Conservation (phyloP, 2,113 vertebrate genomes). For the Limanda limanda region DNA sequence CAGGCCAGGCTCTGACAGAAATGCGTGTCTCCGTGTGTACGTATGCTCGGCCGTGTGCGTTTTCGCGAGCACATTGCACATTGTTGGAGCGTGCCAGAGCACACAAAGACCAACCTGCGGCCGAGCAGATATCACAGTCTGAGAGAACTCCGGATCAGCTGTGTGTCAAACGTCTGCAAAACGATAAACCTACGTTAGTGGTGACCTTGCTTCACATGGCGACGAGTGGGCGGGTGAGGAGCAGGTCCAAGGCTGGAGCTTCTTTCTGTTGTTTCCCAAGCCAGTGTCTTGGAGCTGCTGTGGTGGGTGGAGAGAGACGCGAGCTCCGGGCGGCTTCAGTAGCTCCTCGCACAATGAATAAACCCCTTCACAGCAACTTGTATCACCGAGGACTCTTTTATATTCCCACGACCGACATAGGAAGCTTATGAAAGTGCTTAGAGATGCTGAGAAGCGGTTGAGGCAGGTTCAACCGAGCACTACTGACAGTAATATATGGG, state of each 20-base stretch:
- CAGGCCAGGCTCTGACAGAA: slow-evolving; percentile 71
- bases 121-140: slow-evolving; percentile 44
- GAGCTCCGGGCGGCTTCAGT: slow-evolving; percentile 61
- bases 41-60: slow-evolving; percentile 57
- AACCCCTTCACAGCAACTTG: slow-evolving; percentile 67
- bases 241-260: slow-evolving; percentile 67
- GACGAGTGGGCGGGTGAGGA: slow-evolving; percentile 72
- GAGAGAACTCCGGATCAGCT: slow-evolving; percentile 45
- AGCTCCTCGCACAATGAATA: slow-evolving; percentile 60
- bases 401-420: slow-evolving; percentile 63
- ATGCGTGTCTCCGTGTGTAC: slow-evolving; percentile 36
- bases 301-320: slow-evolving; percentile 68
- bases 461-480: slow-evolving; percentile 73
- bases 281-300: slow-evolving; percentile 60
- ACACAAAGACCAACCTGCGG: slow-evolving; percentile 33
- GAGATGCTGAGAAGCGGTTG: slow-evolving; percentile 67
- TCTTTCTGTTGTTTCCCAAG: slow-evolving; percentile 32
- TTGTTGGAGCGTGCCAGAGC: slow-evolving; percentile 14
- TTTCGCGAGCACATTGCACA: slow-evolving; percentile 65
- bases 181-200: slow-evolving; percentile 63
- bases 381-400: slow-evolving; percentile 60
- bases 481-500: slow-evolving; percentile 79
- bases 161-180: slow-evolving; percentile 61
- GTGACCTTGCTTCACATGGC: slow-evolving; percentile 68
- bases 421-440: slow-evolving; percentile 69